These are phyloP conservation scores for Aphelocoma coerulescens DNA, from an alignment of 2,113 vertebrate genomes.

Conservation along the genomic window DNA sequence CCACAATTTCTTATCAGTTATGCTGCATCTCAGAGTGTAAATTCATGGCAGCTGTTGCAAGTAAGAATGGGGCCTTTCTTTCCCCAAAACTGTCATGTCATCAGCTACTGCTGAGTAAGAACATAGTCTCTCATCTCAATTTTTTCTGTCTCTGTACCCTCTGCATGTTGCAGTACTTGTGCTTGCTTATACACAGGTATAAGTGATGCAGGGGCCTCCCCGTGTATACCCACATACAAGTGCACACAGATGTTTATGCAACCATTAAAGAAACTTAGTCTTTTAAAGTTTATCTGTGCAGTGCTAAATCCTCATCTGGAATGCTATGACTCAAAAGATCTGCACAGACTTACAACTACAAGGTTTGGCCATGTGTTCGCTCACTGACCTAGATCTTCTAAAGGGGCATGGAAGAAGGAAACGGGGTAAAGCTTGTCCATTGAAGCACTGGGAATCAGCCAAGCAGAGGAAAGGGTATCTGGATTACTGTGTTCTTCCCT, in stretches of 20 bases:
- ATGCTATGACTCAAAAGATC: neutral
- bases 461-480: neutral
- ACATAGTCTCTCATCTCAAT: neutral
- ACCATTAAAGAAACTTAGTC: neutral
- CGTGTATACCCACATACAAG: neutral
- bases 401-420: neutral
- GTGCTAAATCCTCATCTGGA: neutral
- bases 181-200: neutral
- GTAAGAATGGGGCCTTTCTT: neutral
- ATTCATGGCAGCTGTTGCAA: conserved; percentile 15
- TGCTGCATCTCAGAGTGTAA: neutral
- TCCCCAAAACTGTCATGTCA: neutral
- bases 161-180: neutral
- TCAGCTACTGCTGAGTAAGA: neutral
- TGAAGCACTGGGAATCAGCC: neutral
- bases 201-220: neutral
- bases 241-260: neutral
- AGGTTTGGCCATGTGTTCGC: neutral
- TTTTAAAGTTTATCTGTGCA: neutral
- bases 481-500: neutral
- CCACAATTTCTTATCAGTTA: neutral
- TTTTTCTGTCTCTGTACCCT: neutral
- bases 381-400: neutral
- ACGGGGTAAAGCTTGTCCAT: neutral
- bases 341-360: neutral